phyloP scores from a whole-genome alignment of 2,888 invertebrate species.

The Microctonus brassicae region DNA sequence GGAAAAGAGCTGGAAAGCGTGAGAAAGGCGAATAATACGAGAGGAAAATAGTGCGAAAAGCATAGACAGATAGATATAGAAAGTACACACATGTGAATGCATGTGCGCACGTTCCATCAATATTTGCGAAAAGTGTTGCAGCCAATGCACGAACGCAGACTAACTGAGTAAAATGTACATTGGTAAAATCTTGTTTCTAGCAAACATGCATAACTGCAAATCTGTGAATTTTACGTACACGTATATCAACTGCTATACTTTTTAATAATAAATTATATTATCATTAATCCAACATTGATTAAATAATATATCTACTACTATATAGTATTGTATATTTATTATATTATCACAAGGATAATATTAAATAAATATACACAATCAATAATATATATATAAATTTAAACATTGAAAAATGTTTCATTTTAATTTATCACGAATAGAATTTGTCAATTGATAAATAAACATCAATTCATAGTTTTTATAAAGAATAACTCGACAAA shows the following conservation, averaged over 20 bases:
- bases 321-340: not conserved
- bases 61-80: too few species aligned
- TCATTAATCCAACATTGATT: not conserved
- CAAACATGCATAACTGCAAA: conserved; percentile 20
- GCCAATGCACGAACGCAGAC: conserved; percentile 40
- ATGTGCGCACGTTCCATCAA: conserved; percentile 64
- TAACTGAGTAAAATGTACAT: conserved; percentile 15
- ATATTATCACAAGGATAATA: too few species aligned
- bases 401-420: too few species aligned
- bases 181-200: conserved; percentile 30
- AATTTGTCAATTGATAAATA: too few species aligned
- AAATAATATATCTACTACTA: not conserved
- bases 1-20: not conserved
- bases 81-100: conserved; percentile 32
- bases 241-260: not conserved
- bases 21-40: not conserved
- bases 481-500: too few species aligned
- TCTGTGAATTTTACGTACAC: conserved; percentile 14
- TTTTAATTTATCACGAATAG: too few species aligned
- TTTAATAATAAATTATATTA: conserved; percentile 22
- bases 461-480: too few species aligned
- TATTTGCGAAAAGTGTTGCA: conserved; percentile 62
- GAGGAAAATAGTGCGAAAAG: not conserved
- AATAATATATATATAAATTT: too few species aligned
- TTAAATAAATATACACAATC: too few species aligned